Conservation (phyloP, 2,113 vertebrate species). For the Microtus oregoni region DNA sequence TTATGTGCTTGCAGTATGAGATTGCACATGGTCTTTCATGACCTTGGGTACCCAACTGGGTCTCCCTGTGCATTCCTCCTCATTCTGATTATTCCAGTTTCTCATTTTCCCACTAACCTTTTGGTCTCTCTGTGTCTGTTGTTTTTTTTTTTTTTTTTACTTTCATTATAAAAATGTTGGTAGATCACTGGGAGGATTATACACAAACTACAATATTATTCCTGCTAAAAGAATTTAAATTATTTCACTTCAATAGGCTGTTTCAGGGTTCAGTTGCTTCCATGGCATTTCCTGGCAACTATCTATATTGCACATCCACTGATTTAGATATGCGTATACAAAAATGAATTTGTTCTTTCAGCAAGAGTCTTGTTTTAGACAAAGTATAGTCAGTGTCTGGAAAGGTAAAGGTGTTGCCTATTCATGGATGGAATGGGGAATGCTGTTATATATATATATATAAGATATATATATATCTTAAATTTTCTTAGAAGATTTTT, state of each 20-base stretch:
- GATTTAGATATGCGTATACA: neutral
- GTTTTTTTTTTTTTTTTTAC: neutral
- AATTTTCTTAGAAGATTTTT: neutral
- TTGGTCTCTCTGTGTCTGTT: neutral
- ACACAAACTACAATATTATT: neutral
- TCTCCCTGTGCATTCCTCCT: neutral
- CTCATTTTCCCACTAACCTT: neutral
- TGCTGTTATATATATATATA: neutral
- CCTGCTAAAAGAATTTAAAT: conserved; percentile 4
- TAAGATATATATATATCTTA: neutral
- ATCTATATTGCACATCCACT: neutral
- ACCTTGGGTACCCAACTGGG: neutral
- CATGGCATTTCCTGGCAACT: neutral
- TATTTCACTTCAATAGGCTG: neutral
- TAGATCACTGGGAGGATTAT: neutral
- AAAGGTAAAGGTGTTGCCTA: neutral
- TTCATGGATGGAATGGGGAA: neutral
- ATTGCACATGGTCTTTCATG: neutral
- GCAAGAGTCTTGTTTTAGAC: neutral
- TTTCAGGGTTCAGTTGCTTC: neutral
- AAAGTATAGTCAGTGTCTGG: neutral
- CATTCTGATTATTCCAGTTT: neutral
- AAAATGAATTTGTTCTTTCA: neutral
- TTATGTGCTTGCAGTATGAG: neutral
- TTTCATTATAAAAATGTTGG: neutral